Conservation (phyloP, 2,888 invertebrate genomes). For the Andrena chrysosceles region DNA sequence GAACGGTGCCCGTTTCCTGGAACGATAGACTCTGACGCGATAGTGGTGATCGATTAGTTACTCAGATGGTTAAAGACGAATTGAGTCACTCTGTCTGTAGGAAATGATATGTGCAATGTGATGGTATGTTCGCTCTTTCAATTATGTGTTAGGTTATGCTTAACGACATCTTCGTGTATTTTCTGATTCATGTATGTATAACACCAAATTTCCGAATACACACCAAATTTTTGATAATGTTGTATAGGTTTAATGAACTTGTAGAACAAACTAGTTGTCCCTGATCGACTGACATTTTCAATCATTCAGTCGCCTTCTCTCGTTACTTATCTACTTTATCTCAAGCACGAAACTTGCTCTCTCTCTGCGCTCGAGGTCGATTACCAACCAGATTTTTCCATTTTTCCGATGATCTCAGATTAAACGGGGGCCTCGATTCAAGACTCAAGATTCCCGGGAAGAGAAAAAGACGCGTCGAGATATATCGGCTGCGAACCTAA, state of each 20-base stretch:
- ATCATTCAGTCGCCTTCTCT: neutral
- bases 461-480: conserved; percentile 42
- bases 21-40: neutral
- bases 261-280: neutral
- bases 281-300: neutral
- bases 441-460: conserved; percentile 32
- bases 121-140: too few relatives aligned
- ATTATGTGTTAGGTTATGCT: too few relatives aligned
- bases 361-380: conserved; percentile 39
- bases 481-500: conserved; percentile 52
- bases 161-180: too few relatives aligned
- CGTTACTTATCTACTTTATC: conserved; percentile 26
- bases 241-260: neutral
- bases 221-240: too few relatives aligned
- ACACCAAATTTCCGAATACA: too few relatives aligned
- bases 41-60: too few relatives aligned
- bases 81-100: too few relatives aligned
- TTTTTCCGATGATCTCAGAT: conserved; percentile 64
- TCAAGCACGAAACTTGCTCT: conserved; percentile 35
- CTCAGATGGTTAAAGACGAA: too few relatives aligned
- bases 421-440: conserved; percentile 40
- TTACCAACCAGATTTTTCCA: conserved; percentile 53
- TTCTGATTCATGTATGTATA: too few relatives aligned
- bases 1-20: neutral
- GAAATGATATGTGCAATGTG: too few relatives aligned